Base-by-base conservation (phyloP, 1,140 invertebrate genomes). In the Drosophila murphyi region DNA sequence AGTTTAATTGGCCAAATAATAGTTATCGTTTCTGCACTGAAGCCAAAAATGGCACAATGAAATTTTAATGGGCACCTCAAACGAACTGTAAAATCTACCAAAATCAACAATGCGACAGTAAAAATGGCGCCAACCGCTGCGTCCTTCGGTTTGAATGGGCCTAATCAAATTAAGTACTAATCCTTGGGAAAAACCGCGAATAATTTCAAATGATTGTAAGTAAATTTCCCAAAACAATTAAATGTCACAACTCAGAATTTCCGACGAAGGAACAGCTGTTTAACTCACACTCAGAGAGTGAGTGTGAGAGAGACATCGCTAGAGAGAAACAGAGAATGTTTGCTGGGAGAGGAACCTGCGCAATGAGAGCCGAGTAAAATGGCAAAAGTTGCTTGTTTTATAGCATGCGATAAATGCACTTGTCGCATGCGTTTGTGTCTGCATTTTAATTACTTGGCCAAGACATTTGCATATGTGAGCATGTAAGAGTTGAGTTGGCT, bases 161-260 rank as follows among this genome's bases (percentile, higher is more conserved):
- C 85, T 89, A 88, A 88, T 88, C 82, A 88, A 88, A 85, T 89
- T 80, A 88, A 80, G 85, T 88, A 88, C 83, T 88, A 88, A 88
- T 88, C 83, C 83, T 81, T 85, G 80, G 68, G 77, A 89, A 88
- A 89, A 88, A 89, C 85, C 85, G 85, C 85, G 73, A 85, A 89
- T 85, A 88, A 80, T 85, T 89, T 80, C 75, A 88, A 89, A 88
- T 89, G 85, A 89, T 89, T 89, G 77, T 83, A 88, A 88, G 85
- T 85, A 85, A 88, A 89, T 88, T 88, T 89, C 85, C 85, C 85
- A 80, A 88, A 89, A 85, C 85, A 89, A 89, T 88, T 88, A 88
- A 79, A 67, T 72, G 50, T 20, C 61, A 47, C 52, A 64, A 57
- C 68, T 60, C 31, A 7, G 68, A 41, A 54, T 64, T 75, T 71